These are phyloP conservation scores for Tupaia tana DNA, from an alignment of 2,113 vertebrate genomes.

Conservation along the genomic window DNA sequence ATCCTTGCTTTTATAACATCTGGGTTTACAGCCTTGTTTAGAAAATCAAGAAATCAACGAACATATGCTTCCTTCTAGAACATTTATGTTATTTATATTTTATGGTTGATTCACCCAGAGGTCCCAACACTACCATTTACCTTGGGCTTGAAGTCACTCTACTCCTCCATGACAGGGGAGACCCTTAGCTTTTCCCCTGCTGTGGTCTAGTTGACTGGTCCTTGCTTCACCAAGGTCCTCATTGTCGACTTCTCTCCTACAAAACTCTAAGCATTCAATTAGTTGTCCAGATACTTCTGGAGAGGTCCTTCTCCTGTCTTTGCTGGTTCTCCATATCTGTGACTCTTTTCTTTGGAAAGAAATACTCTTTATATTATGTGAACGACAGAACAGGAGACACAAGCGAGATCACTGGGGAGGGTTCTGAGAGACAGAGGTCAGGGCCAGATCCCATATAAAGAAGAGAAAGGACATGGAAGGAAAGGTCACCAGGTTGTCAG, in stretches of 20 bases:
- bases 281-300: not conserved
- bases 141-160: not conserved
- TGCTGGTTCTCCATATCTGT: not conserved
- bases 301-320: not conserved
- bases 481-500: not conserved
- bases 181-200: too few relatives aligned
- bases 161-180: too few relatives aligned
- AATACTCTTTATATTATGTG: not conserved
- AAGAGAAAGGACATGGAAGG: not conserved
- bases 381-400: not conserved
- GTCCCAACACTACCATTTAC: not conserved
- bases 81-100: not conserved
- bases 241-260: not conserved
- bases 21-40: not conserved
- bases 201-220: not conserved
- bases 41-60: not conserved
- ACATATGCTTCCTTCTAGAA: not conserved
- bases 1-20: not conserved
- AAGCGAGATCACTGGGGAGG: not conserved
- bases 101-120: not conserved
- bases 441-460: slow-evolving; percentile 30
- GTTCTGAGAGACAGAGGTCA: not conserved
- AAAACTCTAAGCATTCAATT: not conserved
- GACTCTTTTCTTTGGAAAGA: not conserved
- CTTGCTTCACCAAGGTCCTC: not conserved